These are phyloP conservation scores for Halcyon chelicuti DNA, from an alignment of 2,797 vertebrate species.

Conservation along the genomic window DNA sequence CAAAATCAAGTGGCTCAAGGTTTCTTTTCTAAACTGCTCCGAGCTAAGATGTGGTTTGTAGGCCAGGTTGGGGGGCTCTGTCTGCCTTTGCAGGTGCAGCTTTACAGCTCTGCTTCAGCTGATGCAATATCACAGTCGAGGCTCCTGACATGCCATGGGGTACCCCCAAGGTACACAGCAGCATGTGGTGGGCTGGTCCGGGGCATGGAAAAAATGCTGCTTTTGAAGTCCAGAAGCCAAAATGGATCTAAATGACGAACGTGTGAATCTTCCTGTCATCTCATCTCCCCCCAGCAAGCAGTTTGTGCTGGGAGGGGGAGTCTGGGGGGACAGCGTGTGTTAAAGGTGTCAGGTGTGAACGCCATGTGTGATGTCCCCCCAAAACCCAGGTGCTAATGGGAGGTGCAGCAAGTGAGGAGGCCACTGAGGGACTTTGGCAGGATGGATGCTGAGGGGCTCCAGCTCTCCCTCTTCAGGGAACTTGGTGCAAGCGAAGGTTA, in stretches of 20 bases:
- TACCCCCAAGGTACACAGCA: not conserved
- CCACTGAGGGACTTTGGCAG: fast-evolving
- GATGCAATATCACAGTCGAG: not conserved
- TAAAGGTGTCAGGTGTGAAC: not conserved
- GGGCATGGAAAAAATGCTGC: not conserved
- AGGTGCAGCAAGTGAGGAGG: not conserved
- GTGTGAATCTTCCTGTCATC: not conserved
- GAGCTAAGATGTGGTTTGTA: not conserved
- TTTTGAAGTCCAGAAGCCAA: not conserved
- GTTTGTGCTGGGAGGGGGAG: not conserved
- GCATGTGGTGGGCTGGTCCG: fast-evolving
- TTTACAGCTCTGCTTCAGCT: not conserved
- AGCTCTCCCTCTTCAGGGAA: conserved; percentile 65
- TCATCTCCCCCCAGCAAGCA: not conserved
- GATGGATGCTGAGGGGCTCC: not conserved
- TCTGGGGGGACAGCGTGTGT: fast-evolving
- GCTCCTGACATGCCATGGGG: fast-evolving
- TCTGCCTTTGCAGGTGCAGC: not conserved
- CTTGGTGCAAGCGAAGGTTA: not conserved
- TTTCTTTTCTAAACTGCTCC: not conserved
- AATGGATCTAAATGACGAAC: not conserved
- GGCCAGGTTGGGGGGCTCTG: fast-evolving
- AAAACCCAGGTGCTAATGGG: not conserved
- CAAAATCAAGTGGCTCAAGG: not conserved
- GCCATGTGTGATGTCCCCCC: not conserved